These are phyloP conservation scores for Panurus biarmicus DNA, from an alignment of 2,113 vertebrate genomes.

Conservation along the genomic window DNA sequence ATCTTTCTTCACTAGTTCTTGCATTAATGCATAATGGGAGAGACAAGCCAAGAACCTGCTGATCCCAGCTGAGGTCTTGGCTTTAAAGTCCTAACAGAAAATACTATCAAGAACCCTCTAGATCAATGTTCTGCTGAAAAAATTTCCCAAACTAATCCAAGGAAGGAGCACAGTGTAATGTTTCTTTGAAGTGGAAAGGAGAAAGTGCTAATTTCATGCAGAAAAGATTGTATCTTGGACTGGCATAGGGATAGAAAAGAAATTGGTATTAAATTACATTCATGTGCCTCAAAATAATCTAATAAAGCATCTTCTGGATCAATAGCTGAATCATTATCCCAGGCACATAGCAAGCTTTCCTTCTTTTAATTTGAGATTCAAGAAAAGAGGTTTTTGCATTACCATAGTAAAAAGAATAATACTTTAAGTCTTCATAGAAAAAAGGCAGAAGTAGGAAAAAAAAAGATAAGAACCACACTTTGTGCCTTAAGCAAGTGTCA, in stretches of 20 bases:
- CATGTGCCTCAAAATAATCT: constrained; percentile 3
- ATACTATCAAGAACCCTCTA: neutral
- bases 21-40: neutral
- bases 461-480: neutral
- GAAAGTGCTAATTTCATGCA: constrained; percentile 13
- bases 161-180: neutral
- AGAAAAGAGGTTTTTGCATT: neutral
- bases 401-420: neutral
- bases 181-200: constrained; percentile 30
- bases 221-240: neutral
- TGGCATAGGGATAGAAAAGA: constrained; percentile 4
- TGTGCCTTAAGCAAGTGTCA: neutral
- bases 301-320: constrained; percentile 44
- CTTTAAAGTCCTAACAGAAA: neutral
- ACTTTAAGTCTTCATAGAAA: neutral
- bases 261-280: constrained; percentile 46
- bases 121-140: neutral
- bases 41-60: neutral
- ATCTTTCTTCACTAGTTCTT: neutral
- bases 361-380: constrained; percentile 8
- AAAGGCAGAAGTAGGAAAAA: neutral
- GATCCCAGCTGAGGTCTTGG: neutral
- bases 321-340: constrained; percentile 18
- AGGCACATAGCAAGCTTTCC: neutral
- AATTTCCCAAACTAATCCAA: neutral